Evolutionary conservation across 2,888 invertebrate species (phyloP).

Genomic region (Dendrolimus pini): DNA sequence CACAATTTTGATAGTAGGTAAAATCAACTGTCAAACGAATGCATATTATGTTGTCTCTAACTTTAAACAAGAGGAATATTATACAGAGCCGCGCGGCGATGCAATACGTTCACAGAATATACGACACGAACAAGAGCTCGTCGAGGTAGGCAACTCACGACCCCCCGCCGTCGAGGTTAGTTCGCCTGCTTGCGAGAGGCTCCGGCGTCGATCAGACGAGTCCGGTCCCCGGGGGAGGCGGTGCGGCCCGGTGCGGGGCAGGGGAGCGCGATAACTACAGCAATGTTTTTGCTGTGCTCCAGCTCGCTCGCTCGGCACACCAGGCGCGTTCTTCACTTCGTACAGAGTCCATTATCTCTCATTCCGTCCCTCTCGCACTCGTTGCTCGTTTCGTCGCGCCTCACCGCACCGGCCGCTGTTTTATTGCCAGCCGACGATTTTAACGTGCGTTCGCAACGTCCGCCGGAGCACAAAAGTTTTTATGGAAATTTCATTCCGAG

Average conservation of each 20-base stretch:
- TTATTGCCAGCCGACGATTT: slow-evolving; percentile 76
- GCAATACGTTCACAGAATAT: slow-evolving; percentile 42
- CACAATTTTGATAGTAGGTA: slow-evolving; percentile 34
- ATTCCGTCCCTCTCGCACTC: slow-evolving; percentile 60
- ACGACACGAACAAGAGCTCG: slow-evolving; percentile 46
- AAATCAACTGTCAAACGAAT: slow-evolving; percentile 46
- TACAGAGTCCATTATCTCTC: slow-evolving; percentile 71
- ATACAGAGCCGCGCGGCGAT: slow-evolving; percentile 33
- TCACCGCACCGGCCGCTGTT: slow-evolving; percentile 75
- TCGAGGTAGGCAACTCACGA: slow-evolving; percentile 57
- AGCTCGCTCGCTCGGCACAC: slow-evolving; percentile 65
- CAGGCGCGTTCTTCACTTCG: slow-evolving; percentile 72
- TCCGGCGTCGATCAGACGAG: slow-evolving; percentile 62
- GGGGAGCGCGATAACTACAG: slow-evolving; percentile 65
- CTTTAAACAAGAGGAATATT: slow-evolving; percentile 52
- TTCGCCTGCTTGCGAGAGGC: slow-evolving; percentile 63
- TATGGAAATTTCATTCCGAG: slow-evolving; percentile 77
- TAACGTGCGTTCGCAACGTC: slow-evolving; percentile 77
- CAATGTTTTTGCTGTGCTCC: slow-evolving; percentile 72
- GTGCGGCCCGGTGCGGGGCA: slow-evolving; percentile 22
- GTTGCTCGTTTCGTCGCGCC: slow-evolving; percentile 61
- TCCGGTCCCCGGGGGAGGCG: slow-evolving; percentile 39
- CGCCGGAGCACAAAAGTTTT: slow-evolving; percentile 76
- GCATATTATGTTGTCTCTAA: slow-evolving; percentile 50
- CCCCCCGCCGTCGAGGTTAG: slow-evolving; percentile 72